Evolutionary conservation across 2,888 invertebrate genomes (phyloP).

Genomic region (Proisotoma minuta): DNA sequence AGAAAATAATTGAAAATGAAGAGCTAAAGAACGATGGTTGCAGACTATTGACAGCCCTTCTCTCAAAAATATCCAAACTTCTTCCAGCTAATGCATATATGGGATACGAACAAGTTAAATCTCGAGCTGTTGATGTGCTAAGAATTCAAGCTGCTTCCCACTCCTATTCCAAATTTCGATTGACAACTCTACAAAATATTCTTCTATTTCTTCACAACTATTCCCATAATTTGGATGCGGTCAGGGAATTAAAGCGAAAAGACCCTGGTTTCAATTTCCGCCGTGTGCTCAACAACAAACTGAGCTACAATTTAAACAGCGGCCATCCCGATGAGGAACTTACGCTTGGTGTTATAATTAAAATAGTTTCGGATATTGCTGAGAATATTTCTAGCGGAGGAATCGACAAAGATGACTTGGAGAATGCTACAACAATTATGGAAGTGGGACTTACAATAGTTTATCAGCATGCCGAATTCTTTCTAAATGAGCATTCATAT

Average conservation of each 20-base stretch:
- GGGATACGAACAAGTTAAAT: neutral
- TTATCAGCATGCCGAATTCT: slow-evolving; percentile 35
- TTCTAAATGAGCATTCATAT: slow-evolving; percentile 16
- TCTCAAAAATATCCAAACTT: slow-evolving; percentile 26
- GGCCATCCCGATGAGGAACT: slow-evolving; percentile 33
- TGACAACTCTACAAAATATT: slow-evolving; percentile 28
- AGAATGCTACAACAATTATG: slow-evolving; percentile 25
- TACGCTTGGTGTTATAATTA: slow-evolving; percentile 38
- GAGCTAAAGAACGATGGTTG: neutral
- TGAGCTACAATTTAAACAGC: slow-evolving; percentile 20
- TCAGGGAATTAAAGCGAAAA: slow-evolving; percentile 10
- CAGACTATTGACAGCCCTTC: slow-evolving; percentile 24
- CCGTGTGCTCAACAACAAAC: slow-evolving; percentile 24
- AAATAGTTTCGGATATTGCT: slow-evolving; percentile 32
- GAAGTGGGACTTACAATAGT: slow-evolving; percentile 40
- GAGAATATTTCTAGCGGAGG: slow-evolving; percentile 9
- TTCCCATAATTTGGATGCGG: slow-evolving; percentile 23
- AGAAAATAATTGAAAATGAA: slow-evolving; percentile 2
- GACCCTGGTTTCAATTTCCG: slow-evolving; percentile 6
- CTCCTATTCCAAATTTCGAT: slow-evolving; percentile 13
- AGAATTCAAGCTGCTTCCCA: slow-evolving; percentile 24
- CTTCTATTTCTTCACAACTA: slow-evolving; percentile 36
- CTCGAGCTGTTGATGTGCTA: slow-evolving; percentile 28
- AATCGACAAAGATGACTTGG: slow-evolving; percentile 10
- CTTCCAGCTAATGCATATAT: slow-evolving; percentile 25